Base-by-base conservation (phyloP, 1,140 invertebrate species). In the Andrena cerasifolii region DNA sequence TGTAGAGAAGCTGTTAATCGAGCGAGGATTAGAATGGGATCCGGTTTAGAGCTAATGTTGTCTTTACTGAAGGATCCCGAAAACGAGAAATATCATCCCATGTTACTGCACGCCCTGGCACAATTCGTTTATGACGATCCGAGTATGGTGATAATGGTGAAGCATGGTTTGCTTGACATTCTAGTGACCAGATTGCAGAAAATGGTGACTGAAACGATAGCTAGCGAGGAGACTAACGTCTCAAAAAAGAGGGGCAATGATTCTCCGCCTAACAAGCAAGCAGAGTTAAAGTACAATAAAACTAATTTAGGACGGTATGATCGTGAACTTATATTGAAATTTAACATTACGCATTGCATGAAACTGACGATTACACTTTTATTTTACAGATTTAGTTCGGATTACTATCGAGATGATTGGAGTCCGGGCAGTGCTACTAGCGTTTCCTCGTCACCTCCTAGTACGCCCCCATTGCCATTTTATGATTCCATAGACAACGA, bases 1-100 rank as follows among this genome's bases (percentile, higher is more conserved):
- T 91, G 87, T 78, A 80, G 89, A 7, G 92, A 93, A 76, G 87
- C 90, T 7, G 79, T 92, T 0, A 91, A 91, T 80, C 88, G 92
- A 43, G 81, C 79, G 24, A 85, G 75, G 51, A 78, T 93, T 28
- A 83, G 83, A 45, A 59, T 53, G 4, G 67, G 65, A 28, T 74
- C 75, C 7, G 91, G 92, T 14, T 61, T 92, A 21, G 87, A 92
- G 67, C 59, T 89, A 14, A 90, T 93, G 10, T 7, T 92, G 5
- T 54, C 63, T 3, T 33, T 92, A 1, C 65, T 93, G 28, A 89
- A 83, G 53, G 79, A 89, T 18, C 21, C 74, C 0, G 33, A 89
- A 26, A 43, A 86, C 45, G 82, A 90, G 40, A 62, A 59, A 21
- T 87, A 90, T 71, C 90, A 93, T 84, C 59, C 80, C 0, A 56